A percentile compares a stretch with the other conserved stretches of the same genome.
Conservation (phyloP, 2,888 invertebrate species). For the Physocephala rufipes region DNA sequence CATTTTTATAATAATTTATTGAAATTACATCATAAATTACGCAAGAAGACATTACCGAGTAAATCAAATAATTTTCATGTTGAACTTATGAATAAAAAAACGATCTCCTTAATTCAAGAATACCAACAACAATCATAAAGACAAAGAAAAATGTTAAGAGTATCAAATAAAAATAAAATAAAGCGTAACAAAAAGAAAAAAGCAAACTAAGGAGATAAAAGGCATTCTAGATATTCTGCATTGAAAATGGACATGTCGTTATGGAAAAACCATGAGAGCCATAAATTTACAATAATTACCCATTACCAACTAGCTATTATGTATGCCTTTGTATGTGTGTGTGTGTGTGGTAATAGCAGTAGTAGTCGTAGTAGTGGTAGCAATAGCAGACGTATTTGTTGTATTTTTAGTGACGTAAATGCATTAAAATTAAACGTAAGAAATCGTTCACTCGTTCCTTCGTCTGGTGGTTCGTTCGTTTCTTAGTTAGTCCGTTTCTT, state of each 20-base stretch:
- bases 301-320: conserved; percentile 55
- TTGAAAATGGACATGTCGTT: conserved; percentile 34
- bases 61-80: too few species aligned
- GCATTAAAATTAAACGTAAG: not conserved
- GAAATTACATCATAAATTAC: too few species aligned
- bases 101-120: too few species aligned
- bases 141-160: too few species aligned
- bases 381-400: conserved; percentile 13
- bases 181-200: not conserved
- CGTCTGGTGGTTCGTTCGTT: not conserved
- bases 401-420: conserved; percentile 1
- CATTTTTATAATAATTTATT: too few species aligned
- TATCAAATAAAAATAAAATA: not conserved
- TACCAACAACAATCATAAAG: too few species aligned
- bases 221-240: too few species aligned
- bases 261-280: conserved; percentile 55
- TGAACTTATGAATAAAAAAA: too few species aligned
- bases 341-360: conserved; percentile 27
- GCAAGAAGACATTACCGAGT: too few species aligned
- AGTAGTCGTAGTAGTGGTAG: conserved; percentile 16
- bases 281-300: conserved; percentile 65
- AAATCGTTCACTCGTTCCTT: not conserved
- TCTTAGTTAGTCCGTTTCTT: not conserved
- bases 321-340: conserved; percentile 27
- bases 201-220: not conserved